A percentile compares a stretch with the other conserved stretches of the same genome.
Conservation (phyloP, 1,140 invertebrate species). For the Stenopsyche tienmushanensis region DNA sequence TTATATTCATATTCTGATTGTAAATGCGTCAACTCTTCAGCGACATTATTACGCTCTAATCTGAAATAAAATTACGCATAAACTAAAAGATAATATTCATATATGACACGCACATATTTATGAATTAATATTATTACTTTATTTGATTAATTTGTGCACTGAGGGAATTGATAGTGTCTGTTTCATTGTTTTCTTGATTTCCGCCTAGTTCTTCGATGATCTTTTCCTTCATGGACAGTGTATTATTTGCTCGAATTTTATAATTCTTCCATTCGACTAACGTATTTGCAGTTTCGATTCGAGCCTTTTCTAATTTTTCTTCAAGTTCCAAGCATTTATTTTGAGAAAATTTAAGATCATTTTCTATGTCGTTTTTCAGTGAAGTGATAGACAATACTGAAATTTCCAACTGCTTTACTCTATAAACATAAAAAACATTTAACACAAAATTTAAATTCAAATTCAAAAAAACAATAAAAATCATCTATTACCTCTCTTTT, state of each 20-base stretch:
- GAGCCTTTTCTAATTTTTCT: slow-evolving; percentile 56
- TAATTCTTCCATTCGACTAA: slow-evolving; percentile 70
- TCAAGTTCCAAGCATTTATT: slow-evolving; percentile 46
- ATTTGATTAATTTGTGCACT: slow-evolving; percentile 55
- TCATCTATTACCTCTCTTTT: slow-evolving; percentile 51
- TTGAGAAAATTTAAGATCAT: slow-evolving; percentile 30
- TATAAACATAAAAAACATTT: slow-evolving; percentile 10
- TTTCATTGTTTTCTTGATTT: slow-evolving; percentile 48
- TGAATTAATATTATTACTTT: slow-evolving; percentile 44
- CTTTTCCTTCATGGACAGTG: slow-evolving; percentile 76
- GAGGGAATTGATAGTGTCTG: slow-evolving; percentile 45
- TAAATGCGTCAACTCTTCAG: slow-evolving; percentile 21
- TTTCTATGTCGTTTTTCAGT: slow-evolving; percentile 29
- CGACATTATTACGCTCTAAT: slow-evolving; percentile 29
- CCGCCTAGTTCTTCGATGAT: slow-evolving; percentile 63
- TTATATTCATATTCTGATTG: slow-evolving; percentile 26
- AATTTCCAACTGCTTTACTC: slow-evolving; percentile 29
- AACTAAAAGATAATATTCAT: slow-evolving; percentile 3
- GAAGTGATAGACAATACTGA: slow-evolving; percentile 29
- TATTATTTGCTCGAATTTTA: slow-evolving; percentile 69
- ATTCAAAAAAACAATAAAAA: slow-evolving; percentile 2
- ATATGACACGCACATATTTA: neutral
- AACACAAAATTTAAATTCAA: slow-evolving; percentile 2
- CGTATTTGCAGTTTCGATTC: slow-evolving; percentile 58
- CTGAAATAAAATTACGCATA: slow-evolving; percentile 13